These are phyloP conservation scores for Thinocorus orbignyianus DNA, from an alignment of 2,113 vertebrate species.

Conservation along the genomic window DNA sequence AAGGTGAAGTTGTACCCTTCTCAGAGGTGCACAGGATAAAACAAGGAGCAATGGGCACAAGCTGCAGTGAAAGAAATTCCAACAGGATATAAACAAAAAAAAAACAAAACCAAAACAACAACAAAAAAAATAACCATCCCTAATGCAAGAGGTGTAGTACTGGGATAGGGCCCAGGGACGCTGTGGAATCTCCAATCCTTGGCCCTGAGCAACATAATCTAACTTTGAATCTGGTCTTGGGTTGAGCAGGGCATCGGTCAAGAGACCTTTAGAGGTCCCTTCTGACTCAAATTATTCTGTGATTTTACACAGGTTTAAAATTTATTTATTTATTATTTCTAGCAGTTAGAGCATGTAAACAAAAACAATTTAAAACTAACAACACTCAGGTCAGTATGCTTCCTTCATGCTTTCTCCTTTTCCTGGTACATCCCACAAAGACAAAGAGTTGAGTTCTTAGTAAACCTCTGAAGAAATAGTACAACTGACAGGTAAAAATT, in stretches of 20 bases:
- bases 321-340: not conserved
- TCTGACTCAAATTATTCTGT: not conserved
- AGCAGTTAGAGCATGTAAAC: not conserved
- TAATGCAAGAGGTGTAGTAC: fast-evolving
- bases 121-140: not conserved
- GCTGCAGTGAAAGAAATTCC: not conserved
- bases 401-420: not conserved
- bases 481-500: not conserved
- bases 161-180: not conserved
- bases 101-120: too few species aligned
- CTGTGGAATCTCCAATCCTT: not conserved
- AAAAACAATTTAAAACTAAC: not conserved
- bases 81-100: not conserved
- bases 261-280: not conserved
- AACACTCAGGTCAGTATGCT: not conserved
- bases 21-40: not conserved
- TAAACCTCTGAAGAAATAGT: not conserved
- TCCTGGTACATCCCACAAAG: not conserved
- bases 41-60: not conserved
- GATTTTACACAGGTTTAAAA: not conserved
- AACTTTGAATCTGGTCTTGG: not conserved
- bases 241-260: not conserved
- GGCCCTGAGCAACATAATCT: fast-evolving
- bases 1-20: not conserved
- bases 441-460: not conserved